Evolutionary conservation across 1,140 invertebrate species (phyloP), one percentile per base, ranked within the genome.

Genomic region (Diorhabda sublineata): DNA sequence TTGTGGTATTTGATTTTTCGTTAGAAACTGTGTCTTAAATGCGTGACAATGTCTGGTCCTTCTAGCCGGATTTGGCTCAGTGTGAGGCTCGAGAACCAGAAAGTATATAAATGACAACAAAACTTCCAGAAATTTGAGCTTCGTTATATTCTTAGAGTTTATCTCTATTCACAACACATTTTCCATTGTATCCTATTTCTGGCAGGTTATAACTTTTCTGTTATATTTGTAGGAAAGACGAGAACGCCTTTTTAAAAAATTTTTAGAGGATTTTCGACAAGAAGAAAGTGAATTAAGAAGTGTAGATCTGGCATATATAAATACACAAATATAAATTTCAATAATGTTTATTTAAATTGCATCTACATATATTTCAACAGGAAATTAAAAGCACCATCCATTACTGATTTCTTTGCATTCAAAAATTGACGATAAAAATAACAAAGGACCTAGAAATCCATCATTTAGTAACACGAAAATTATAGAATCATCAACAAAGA

Each of bases 201-300:
- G 0, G 26, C 26, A 26, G 26, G 1, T 1, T 61, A 0, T 43
- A 63, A 63, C n/a, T 3, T 8, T 45, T 63, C 2, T 64, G 26
- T n/a, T 41, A 8, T 9, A 56, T 42, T 67, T 70, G 5, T 61
- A 67, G 64, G 47, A 11, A 5, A 58, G 71, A 41, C 66, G 65
- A 45, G 47, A 52, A 42, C 67, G 57, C 59, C 52, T 72, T 7
- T n/a, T 47, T 6, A 58, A 61, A 56, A 58, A 70, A 44, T 64
- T 66, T 2, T 65, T 57, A 42, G 42, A 63, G 2, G 71, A 72
- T 59, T 70, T 63, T 7, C 26, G 69, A 4, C 60, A 64, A 45
- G 71, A 72, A 68, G 71, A 72, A 45, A 61, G 45, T 42, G 71
- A 72, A 62, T 62, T 72, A 3, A 11, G 71, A 42, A 43, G 70